Percentiles rank a stretch among this genome's conserved stretches.
Evolutionary conservation across 2,113 vertebrate genomes (phyloP).

Genomic region (Thermophis baileyi): DNA sequence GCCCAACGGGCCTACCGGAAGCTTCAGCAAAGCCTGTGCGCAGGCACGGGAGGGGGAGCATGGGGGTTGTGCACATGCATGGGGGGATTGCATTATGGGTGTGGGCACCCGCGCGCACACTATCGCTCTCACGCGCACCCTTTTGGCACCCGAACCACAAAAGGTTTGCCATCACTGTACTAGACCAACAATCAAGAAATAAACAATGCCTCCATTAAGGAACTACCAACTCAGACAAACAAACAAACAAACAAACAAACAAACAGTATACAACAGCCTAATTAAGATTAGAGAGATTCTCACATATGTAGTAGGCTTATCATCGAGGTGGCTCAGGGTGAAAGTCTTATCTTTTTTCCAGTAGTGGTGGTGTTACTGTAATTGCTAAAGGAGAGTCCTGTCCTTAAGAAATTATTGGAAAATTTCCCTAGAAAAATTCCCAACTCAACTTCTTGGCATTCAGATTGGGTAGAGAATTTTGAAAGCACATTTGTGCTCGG

Average conservation of each 20-base stretch:
- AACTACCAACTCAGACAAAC: neutral
- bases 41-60: no score
- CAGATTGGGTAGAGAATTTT: neutral
- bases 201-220: neutral
- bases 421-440: neutral
- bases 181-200: neutral
- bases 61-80: no score
- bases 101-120: no score
- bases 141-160: no score
- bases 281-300: neutral
- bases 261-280: neutral
- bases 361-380: neutral
- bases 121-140: no score
- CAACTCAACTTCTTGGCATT: neutral
- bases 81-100: no score
- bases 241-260: neutral
- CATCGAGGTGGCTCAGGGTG: neutral
- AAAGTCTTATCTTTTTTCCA: neutral
- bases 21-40: no score
- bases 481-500: neutral
- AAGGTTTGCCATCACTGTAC: no score
- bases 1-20: no score
- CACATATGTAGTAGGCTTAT: neutral
- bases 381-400: neutral
- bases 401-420: neutral